Percentiles rank a stretch among this genome's conserved stretches.
Evolutionary conservation across 2,888 invertebrate genomes (phyloP).

Genomic region (Pyrrhia umbra): DNA sequence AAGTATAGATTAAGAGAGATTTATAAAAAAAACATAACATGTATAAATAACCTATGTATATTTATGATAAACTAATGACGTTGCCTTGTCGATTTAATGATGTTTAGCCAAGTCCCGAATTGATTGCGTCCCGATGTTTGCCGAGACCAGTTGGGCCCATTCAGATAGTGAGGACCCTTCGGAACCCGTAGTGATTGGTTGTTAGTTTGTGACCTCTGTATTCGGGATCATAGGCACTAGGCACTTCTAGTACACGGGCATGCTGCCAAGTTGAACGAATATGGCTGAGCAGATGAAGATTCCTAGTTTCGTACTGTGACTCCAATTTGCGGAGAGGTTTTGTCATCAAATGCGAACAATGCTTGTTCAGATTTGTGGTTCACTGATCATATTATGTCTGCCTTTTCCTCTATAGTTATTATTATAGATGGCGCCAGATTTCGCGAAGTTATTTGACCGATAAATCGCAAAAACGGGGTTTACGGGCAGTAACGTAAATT

Average conservation of each 20-base stretch:
- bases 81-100: conserved; percentile 55
- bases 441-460: conserved; percentile 6
- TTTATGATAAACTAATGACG: conserved; percentile 41
- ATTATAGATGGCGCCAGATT: conserved; percentile 1
- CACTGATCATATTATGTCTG: conserved; percentile 28
- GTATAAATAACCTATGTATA: conserved; percentile 31
- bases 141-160: conserved; percentile 61
- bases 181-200: conserved; percentile 55
- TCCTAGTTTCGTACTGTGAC: conserved; percentile 9
- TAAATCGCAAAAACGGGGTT: conserved; percentile 1
- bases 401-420: not conserved
- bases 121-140: conserved; percentile 68
- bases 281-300: conserved; percentile 22
- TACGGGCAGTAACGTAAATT: no score
- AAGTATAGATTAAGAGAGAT: not conserved
- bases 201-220: conserved; percentile 58
- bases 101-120: conserved; percentile 63
- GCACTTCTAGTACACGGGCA: conserved; percentile 14
- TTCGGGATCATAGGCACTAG: conserved; percentile 24
- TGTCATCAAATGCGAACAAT: conserved; percentile 29
- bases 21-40: not conserved
- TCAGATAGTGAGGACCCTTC: conserved; percentile 49
- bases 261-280: conserved; percentile 23
- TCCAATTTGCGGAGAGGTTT: conserved; percentile 27
- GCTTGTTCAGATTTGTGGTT: conserved; percentile 27